phyloP scores from a whole-genome alignment of 2,113 vertebrate species.

The Riparia riparia region DNA sequence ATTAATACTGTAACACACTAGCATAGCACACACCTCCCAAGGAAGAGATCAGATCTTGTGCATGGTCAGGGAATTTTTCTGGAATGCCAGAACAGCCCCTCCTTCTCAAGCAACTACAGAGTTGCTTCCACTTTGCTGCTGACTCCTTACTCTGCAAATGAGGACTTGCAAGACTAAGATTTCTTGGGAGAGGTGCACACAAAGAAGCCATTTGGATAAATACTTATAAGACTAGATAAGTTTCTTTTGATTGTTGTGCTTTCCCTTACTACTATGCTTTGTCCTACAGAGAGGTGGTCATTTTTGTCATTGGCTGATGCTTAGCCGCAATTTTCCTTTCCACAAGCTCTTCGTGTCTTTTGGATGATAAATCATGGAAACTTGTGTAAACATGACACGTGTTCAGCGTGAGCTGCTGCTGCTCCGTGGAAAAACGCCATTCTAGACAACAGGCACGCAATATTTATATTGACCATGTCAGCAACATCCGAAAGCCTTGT shows the following conservation, averaged over 20 bases:
- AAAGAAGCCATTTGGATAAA: not conserved
- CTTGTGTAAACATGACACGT: not conserved
- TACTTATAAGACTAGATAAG: not conserved
- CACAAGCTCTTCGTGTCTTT: not conserved
- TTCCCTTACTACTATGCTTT: not conserved
- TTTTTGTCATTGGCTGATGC: not conserved
- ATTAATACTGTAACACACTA: not conserved
- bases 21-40: not conserved
- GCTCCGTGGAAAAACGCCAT: not conserved
- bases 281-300: not conserved
- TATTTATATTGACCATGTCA: not conserved
- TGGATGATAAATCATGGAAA: constrained; percentile 7
- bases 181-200: not conserved
- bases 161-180: not conserved
- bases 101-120: not conserved
- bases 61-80: not conserved
- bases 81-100: not conserved
- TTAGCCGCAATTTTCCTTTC: not conserved
- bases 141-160: not conserved
- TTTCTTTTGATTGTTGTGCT: not conserved
- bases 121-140: not conserved
- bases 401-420: not conserved
- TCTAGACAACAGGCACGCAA: not conserved
- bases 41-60: not conserved
- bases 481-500: not conserved